A percentile compares a stretch with the other conserved stretches of the same genome.
Evolutionary conservation across 2,888 invertebrate species (phyloP).

Genomic region (Tethea ocularis): DNA sequence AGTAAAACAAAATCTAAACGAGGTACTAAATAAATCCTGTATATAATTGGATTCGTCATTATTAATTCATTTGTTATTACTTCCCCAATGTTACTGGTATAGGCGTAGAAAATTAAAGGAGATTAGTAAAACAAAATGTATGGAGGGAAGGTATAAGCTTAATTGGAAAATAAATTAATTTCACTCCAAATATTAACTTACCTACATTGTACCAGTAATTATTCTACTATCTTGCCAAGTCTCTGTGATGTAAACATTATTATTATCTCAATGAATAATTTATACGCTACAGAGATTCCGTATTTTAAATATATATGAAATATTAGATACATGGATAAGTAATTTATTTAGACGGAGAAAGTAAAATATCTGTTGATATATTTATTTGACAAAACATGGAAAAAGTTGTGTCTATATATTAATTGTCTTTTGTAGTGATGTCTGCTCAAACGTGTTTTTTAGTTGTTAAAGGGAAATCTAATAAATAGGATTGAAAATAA

Average conservation of each 20-base stretch:
- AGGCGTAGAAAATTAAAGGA: background rate
- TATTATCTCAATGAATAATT: conserved; percentile 1
- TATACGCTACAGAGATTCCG: background rate
- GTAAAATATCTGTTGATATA: too few relatives aligned
- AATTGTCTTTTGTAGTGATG: too few relatives aligned
- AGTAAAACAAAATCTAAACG: too few relatives aligned
- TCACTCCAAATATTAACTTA: background rate
- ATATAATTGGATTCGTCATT: background rate
- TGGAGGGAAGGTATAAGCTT: background rate
- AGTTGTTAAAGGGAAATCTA: too few relatives aligned
- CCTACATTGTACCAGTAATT: background rate
- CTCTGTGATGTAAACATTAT: background rate
- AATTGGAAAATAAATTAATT: conserved; percentile 3
- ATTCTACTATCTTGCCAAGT: background rate
- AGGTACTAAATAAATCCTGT: background rate
- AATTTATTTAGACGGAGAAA: too few relatives aligned
- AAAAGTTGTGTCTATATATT: too few relatives aligned
- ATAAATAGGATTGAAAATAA: too few relatives aligned
- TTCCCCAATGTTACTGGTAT: background rate
- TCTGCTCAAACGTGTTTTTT: too few relatives aligned
- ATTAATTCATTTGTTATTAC: background rate
- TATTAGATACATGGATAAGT: too few relatives aligned
- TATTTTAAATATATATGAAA: background rate
- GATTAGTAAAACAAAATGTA: background rate
- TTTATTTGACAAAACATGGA: too few relatives aligned